Base-by-base conservation (phyloP, 2,113 vertebrate genomes). In the Delphinus delphis region DNA sequence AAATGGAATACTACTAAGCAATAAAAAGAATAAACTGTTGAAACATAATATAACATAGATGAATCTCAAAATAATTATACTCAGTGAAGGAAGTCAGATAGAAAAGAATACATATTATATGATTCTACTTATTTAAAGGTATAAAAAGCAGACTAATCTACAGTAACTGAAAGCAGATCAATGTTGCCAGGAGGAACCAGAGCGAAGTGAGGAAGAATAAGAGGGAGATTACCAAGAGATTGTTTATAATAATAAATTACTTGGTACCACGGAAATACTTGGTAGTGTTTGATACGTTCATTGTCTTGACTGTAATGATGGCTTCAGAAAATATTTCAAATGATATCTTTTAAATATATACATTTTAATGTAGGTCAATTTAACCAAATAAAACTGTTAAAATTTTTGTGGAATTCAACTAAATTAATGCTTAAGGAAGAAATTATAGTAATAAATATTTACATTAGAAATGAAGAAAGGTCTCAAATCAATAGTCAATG, bases 21-120 rank as follows among this genome's bases (percentile, higher is more conserved):
- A 58, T 58, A 21, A 58, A 58, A 58, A 58, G 55, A 21, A 58
- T 58, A 58, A 58, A 58, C 55, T 58, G 55, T 21, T 58, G 55
- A 58, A 58, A 58, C 18, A 20, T 55, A 55, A 18, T 18, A 55
- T 55, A 55, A 55, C 55, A 58, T 58, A 58, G 18, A 58, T 88
- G 38, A 92, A 92, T 70, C n/a, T 85, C 81, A 86, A 93, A 81
- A 81, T 86, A 86, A 74, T 58, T 81, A 67, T 74, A 41, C 38
- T 65, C 13, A 47, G 12, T 67, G 33, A 90, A 90, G 33, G 65
- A 36, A 63, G 31, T 79, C 36, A 23, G 10, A 36, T 25, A 38
- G 6, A 60, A 74, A 60, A 74, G 17, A 25, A 0, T 67, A 67
- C 26, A 44, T 26, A 58, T 79, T 77, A 3, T 41, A 63, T n/a